These are phyloP conservation scores for Eupeodes latifasciatus DNA, from an alignment of 2,888 invertebrate species.

Conservation along the genomic window DNA sequence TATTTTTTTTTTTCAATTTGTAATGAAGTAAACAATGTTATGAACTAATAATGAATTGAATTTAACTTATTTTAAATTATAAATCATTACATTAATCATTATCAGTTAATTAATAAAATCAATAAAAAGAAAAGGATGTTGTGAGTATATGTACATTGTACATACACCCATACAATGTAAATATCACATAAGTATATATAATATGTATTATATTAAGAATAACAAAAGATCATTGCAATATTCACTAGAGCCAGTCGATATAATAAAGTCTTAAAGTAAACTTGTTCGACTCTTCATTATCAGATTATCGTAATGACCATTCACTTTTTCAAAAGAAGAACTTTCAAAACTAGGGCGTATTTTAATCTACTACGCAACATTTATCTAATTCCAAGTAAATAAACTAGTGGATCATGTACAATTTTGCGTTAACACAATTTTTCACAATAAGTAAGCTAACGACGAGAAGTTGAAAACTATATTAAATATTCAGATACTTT, in stretches of 20 bases:
- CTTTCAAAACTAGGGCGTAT: too few relatives aligned
- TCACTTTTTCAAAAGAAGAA: too few relatives aligned
- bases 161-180: not conserved
- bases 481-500: too few relatives aligned
- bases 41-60: too few relatives aligned
- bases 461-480: too few relatives aligned
- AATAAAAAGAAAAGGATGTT: constrained; percentile 22
- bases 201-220: constrained; percentile 2
- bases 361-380: too few relatives aligned
- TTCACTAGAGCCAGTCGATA: not conserved
- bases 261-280: constrained; percentile 9
- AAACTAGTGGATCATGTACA: too few relatives aligned
- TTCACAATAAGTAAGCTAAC: too few relatives aligned
- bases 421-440: too few relatives aligned
- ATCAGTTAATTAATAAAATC: constrained; percentile 14
- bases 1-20: not conserved
- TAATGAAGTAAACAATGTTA: not conserved
- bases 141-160: not conserved
- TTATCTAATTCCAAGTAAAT: too few relatives aligned
- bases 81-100: constrained; percentile 6
- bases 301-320: too few relatives aligned
- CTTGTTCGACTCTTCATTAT: not conserved
- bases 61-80: constrained; percentile 3
- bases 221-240: not conserved
- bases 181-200: not conserved